These are phyloP conservation scores for Enteromius radiatus DNA, from an alignment of 2,797 vertebrate genomes.

Conservation along the genomic window DNA sequence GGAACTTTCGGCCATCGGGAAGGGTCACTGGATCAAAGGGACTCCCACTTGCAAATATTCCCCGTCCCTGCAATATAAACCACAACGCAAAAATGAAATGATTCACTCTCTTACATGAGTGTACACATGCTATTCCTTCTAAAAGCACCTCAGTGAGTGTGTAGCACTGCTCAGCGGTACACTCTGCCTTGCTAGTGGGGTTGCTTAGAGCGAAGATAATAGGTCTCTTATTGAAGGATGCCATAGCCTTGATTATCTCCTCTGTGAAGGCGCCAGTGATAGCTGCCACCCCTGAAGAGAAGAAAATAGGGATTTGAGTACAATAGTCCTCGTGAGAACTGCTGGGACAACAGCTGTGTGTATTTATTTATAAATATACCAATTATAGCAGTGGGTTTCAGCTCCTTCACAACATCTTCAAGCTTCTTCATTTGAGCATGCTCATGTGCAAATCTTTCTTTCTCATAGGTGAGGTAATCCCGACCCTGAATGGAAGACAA, in stretches of 20 bases:
- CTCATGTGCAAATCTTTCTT: conserved; percentile 88
- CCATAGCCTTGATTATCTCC: conserved; percentile 92
- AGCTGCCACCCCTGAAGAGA: conserved; percentile 88
- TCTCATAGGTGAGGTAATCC: conserved; percentile 89
- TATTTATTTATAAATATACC: conserved; percentile 74
- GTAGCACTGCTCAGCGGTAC: conserved; percentile 97
- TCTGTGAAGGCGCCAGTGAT: conserved; percentile 90
- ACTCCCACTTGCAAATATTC: conserved; percentile 96
- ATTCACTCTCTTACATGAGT: neutral
- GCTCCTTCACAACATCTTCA: conserved; percentile 84
- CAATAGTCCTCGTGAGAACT: neutral
- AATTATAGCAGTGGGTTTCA: conserved; percentile 93
- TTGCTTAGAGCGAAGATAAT: conserved; percentile 98
- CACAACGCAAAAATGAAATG: neutral
- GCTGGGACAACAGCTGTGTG: neutral
- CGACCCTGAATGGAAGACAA: conserved; percentile 80
- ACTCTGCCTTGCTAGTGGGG: conserved; percentile 98
- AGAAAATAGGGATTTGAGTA: conserved; percentile 26
- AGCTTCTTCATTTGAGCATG: conserved; percentile 88
- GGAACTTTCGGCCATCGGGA: conserved; percentile 83
- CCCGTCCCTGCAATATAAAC: conserved; percentile 80
- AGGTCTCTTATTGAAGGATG: conserved; percentile 87
- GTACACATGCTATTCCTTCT: conserved; percentile 5
- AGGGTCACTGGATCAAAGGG: conserved; percentile 93
- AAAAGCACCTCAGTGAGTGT: conserved; percentile 85